Conservation (phyloP, 2,113 vertebrate species). For the Pelodiscus sinensis region DNA sequence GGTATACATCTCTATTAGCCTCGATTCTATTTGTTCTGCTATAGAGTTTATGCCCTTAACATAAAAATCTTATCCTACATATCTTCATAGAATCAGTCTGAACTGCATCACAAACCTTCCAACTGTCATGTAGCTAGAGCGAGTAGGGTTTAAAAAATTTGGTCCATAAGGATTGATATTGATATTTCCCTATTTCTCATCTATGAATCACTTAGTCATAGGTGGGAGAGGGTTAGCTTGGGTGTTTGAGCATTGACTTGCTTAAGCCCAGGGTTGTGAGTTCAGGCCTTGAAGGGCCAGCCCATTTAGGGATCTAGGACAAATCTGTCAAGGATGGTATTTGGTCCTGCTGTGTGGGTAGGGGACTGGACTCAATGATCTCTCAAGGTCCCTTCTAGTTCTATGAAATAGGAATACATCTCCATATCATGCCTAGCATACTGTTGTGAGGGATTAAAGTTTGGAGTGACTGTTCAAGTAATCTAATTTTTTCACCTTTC, state of each 20-base stretch:
- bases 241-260: too few species aligned
- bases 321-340: too few species aligned
- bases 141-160: neutral
- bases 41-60: too few species aligned
- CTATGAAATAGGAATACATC: too few species aligned
- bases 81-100: neutral
- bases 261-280: too few species aligned
- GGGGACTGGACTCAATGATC: too few species aligned
- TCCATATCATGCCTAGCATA: neutral
- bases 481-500: slow-evolving; percentile 12
- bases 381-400: too few species aligned
- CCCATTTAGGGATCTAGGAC: too few species aligned
- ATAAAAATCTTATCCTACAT: slow-evolving; percentile 3
- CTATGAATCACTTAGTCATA: too few species aligned
- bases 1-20: neutral
- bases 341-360: too few species aligned
- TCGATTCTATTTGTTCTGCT: slow-evolving; percentile 41
- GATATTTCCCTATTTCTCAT: neutral
- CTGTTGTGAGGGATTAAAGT: neutral
- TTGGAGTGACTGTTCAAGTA: neutral
- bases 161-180: neutral
- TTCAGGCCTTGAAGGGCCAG: too few species aligned
- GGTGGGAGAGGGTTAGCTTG: too few species aligned
- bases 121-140: neutral
- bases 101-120: neutral